Conservation (phyloP, 2,797 vertebrate genomes). For the Anabacerthia variegaticeps region DNA sequence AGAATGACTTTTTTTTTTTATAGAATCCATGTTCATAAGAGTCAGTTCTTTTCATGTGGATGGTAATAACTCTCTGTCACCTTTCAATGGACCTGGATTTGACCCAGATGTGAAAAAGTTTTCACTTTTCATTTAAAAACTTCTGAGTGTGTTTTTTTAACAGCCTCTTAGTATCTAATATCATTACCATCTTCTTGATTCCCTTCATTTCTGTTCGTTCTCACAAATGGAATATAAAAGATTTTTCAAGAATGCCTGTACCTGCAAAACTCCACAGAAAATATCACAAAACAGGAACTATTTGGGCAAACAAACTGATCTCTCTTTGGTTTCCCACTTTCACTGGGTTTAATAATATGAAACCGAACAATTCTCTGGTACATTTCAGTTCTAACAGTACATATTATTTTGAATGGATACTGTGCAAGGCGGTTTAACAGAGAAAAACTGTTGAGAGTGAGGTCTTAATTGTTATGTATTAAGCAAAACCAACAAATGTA, state of each 20-base stretch:
- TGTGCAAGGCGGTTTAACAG: background rate
- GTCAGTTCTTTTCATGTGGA: background rate
- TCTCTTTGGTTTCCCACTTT: background rate
- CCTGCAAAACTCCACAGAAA: background rate
- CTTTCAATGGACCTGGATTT: background rate
- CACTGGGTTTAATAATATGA: background rate
- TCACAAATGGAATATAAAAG: background rate
- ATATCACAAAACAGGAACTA: background rate
- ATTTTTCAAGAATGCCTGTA: background rate
- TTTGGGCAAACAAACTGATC: rapidly evolving
- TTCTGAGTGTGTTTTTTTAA: background rate
- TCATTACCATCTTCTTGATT: background rate
- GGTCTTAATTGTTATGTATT: background rate
- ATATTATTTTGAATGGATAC: background rate
- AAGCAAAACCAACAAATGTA: background rate
- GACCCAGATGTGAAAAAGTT: background rate
- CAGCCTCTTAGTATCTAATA: background rate
- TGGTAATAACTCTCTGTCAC: background rate
- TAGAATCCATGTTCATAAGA: background rate
- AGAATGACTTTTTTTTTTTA: background rate
- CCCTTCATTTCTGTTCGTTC: background rate
- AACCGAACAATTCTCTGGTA: background rate
- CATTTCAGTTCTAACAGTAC: background rate
- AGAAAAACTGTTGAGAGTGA: background rate
- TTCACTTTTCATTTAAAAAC: background rate